Percentiles rank a stretch among this genome's conserved stretches.
Conservation (phyloP, 2,113 vertebrate species). For the Rhynchopsitta pachyrhyncha region DNA sequence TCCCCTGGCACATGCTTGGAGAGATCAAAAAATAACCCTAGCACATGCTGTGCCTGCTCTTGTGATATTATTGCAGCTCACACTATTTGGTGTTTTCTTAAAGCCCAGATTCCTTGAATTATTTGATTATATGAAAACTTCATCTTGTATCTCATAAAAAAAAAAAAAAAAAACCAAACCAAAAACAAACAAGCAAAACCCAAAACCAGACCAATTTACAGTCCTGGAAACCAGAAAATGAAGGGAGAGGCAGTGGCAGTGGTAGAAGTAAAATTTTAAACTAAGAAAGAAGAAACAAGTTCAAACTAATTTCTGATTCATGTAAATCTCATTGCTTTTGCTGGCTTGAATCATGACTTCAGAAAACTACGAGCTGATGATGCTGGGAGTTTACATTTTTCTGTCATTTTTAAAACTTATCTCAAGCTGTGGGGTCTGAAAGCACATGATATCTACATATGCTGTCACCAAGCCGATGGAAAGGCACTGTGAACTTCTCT, state of each 20-base stretch:
- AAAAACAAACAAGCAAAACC: neutral
- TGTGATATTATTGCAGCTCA: neutral
- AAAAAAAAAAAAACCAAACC: neutral
- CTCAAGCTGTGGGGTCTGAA: fast-evolving
- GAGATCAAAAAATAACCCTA: neutral
- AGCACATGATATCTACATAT: fast-evolving
- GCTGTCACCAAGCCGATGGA: fast-evolving
- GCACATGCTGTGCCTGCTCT: neutral
- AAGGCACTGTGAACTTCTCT: fast-evolving
- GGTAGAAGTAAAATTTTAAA: neutral
- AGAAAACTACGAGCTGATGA: neutral
- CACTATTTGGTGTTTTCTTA: neutral
- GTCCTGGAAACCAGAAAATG: neutral
- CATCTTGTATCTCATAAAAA: neutral
- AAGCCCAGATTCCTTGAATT: fast-evolving
- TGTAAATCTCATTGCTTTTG: neutral
- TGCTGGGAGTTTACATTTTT: neutral
- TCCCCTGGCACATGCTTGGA: neutral
- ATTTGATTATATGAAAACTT: neutral
- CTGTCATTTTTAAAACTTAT: neutral
- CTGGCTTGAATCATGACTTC: neutral
- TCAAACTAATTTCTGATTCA: neutral
- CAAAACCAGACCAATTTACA: neutral
- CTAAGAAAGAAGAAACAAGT: neutral
- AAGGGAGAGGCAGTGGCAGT: neutral